Evolutionary conservation across 2,888 invertebrate genomes (phyloP), one percentile per base, ranked within the genome.

Genomic region (Tachina fera): DNA sequence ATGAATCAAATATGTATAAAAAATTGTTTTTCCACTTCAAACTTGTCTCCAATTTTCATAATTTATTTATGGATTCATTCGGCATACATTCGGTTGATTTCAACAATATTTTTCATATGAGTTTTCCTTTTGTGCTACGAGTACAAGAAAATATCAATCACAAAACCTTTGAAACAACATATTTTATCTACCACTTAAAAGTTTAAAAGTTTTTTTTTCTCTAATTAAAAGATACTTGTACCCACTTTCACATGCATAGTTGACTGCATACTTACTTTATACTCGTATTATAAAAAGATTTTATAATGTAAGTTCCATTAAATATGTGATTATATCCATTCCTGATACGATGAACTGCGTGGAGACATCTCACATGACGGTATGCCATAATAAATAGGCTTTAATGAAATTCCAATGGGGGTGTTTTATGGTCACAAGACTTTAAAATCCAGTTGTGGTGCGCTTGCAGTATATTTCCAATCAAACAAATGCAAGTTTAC

Each of bases 341-440:
- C 60, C 82, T 43, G 78, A 75, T 71, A 11, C 61, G 77, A 56
- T 80, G 53, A 78, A 74, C 58, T 67, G 56, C 31, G n/a, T 58
- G 22, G 56, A 71, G 63, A 65, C 71, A 79, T 65, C 71, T 72
- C 74, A 72, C 83, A 83, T 83, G 76, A 76, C 68, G 53, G 72
- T 72, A 61, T 67, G 79, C 79, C 79, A 80, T 74, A 80, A 80
- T 83, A 82, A 80, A 79, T 76, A 58, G 68, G n/a, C 70, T 68
- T 74, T 80, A 87, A 87, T 85, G 81, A 71, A 76, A 87, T 87
- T 77, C 87, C 86, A 82, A 86, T 87, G 87, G 83, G 87, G 87
- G 87, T 86, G 87, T 87, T 87, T 87, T 87, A 86, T 87, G 85
- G 85, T 83, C 82, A 81, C 68, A 83, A 83, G 71, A 72, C 56